Evolutionary conservation across 2,888 invertebrate species (phyloP), one percentile per base, ranked within the genome.

Genomic region (Exocentrus adspersus): DNA sequence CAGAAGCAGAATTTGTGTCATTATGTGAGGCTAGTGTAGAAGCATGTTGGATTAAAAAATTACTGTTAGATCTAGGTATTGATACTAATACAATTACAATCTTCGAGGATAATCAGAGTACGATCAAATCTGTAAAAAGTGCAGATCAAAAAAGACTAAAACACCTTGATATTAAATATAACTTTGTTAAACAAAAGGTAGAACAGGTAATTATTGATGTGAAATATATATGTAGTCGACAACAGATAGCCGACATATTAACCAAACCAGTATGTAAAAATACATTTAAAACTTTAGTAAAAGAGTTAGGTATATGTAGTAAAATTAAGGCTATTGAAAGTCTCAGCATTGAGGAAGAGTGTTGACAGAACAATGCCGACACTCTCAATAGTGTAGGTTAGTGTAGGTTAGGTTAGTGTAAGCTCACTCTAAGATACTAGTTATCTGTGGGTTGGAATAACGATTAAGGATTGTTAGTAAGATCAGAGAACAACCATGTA

Each of bases 171-270:
- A 42, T 54, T 0, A 54, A 54, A 20, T 54, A 21, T 41, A 20
- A 54, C 16, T 54, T 54, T 54, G 54, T 54, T 24, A 43, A 54
- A 30, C 54, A 54, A 10, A 42, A 54, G 21, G 54, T 54, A 54
- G 54, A 54, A 16, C 21, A 54, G 24, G 42, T 42, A 41, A 12
- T 53, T 41, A 41, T 37, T 20, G 20, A 37, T 41, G 50, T 50
- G 5, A 2, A 50, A 28, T 50, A 50, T 16, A 50, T 50, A 12
- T 24, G 21, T 50, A 50, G 1, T 12, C 21, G 28, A 16, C n/a
- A 12, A 12, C 24, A 50, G 12, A 24, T 24, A 50, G 50, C 24
- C 1, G 50, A 24, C 28, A 50, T 50, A 6, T 50, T 50, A 24
- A 50, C 24, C 1, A 48, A 37, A 37, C 37, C 37, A 9, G 4